Percentiles rank a stretch among this genome's conserved stretches.
These are phyloP conservation scores for Stichopus horrens DNA, from an alignment of 53 echinoderm and acorn worm species.

Conservation along the genomic window DNA sequence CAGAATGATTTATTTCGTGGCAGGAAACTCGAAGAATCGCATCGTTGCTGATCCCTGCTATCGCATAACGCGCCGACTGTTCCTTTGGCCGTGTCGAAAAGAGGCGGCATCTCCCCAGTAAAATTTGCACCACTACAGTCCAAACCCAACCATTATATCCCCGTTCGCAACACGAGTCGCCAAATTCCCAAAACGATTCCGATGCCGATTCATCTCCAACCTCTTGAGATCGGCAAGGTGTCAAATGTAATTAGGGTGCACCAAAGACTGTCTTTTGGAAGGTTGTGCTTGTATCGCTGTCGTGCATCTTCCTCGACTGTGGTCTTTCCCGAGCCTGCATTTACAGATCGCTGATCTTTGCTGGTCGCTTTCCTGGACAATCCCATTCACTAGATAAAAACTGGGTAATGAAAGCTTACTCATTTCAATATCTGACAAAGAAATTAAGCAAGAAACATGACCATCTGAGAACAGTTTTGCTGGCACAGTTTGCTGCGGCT, in stretches of 20 bases:
- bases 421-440: background rate
- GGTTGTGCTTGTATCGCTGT: background rate
- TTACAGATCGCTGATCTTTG: no score
- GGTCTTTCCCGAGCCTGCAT: no score
- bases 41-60: background rate
- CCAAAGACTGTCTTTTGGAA: background rate
- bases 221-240: slow-evolving; percentile 19
- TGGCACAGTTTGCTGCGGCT: no score
- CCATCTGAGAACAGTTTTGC: no score
- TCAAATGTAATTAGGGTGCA: slow-evolving; percentile 38
- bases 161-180: background rate
- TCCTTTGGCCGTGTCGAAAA: background rate
- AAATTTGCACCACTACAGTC: slow-evolving; percentile 3
- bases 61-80: background rate
- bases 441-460: background rate
- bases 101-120: background rate
- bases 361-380: no score
- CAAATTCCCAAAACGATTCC: background rate
- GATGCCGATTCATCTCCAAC: background rate
- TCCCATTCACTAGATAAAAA: background rate
- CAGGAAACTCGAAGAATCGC: background rate
- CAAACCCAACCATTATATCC: slow-evolving; percentile 10
- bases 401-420: background rate
- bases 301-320: background rate
- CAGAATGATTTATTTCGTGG: background rate